Base-by-base conservation (phyloP, 2,888 invertebrate species). In the Lacanobia wlatinum region DNA sequence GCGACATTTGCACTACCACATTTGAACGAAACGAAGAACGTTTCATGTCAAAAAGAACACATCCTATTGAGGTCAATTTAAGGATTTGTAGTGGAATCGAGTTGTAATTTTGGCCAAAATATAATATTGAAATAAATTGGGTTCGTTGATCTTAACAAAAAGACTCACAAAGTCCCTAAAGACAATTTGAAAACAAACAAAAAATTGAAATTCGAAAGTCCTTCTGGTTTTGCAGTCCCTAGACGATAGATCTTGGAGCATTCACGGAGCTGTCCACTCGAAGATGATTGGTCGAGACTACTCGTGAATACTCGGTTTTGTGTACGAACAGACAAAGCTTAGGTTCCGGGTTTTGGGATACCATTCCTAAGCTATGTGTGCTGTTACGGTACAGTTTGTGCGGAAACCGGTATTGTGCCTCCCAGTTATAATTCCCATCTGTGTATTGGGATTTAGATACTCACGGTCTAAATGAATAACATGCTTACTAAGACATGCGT, bases 211-310 rank as follows among this genome's bases (percentile, higher is more conserved):
- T 38, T 5, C 16, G 23, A 16, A 12, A 34, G 34, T n/a, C 23
- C 23, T 43, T n/a, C 46, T 56, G 56, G 18, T 28, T 6, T 10
- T 58, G 40, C n/a, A 66, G 53, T 65, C 67, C 67, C 58, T 55
- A 38, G 78, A 14, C 48, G 48, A 61, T 66, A 63, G 60, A 71
- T 64, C 16, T 52, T 18, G 18, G 21, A 40, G 18, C 63, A 56
- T 64, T 71, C 61, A 65, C 50, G n/a, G n/a, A 34, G 6, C 14
- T 58, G 79, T 58, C 71, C 83, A 83, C 82, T 84, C 55, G 43
- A 84, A 74, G 64, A 72, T 72, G 70, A 76, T 78, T 73, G 73
- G 64, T 73, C 38, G 71, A 46, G 3, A 34, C n/a, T n/a, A 58
- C 40, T 58, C 38, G 61, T 64, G 60, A 68, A 70, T 75, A 58